A percentile compares a stretch with the other conserved stretches of the same genome.
Conservation (phyloP, 1,140 invertebrate genomes). For the Drosophila erecta region DNA sequence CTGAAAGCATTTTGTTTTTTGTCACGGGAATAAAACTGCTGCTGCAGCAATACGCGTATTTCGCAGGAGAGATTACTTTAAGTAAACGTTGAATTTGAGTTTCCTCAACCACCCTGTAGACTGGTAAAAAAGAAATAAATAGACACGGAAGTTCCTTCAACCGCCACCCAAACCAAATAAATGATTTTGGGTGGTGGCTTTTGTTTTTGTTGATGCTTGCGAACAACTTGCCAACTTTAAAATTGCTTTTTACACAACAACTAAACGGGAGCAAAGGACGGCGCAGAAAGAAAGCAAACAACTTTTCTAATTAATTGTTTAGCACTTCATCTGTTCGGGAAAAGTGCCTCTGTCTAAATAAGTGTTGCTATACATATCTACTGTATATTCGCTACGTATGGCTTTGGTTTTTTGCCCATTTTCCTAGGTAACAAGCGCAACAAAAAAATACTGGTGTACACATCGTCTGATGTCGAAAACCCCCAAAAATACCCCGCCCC, state of each 20-base stretch:
- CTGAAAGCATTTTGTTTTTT: conserved; percentile 7
- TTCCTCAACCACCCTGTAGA: conserved; percentile 22
- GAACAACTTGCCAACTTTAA: conserved; percentile 63
- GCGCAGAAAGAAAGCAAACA: conserved; percentile 23
- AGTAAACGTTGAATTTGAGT: conserved; percentile 12
- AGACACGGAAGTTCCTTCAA: conserved; percentile 16
- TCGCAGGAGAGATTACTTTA: conserved; percentile 13
- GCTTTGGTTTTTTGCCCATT: background rate
- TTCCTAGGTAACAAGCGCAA: conserved; percentile 1
- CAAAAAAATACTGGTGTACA: background rate
- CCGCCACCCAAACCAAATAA: conserved; percentile 31
- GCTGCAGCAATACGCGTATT: background rate
- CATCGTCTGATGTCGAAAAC: conserved; percentile 2
- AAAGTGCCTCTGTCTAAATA: background rate
- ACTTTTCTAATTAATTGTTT: conserved; percentile 77
- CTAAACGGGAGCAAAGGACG: too few relatives aligned
- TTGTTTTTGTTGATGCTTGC: conserved; percentile 42
- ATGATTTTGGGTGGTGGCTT: conserved; percentile 20
- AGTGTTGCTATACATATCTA: background rate
- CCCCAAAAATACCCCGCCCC: conserved; percentile 6
- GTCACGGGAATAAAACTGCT: background rate
- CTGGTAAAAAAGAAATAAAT: background rate
- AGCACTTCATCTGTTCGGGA: conserved; percentile 57
- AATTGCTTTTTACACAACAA: conserved; percentile 52
- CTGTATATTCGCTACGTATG: background rate